phyloP scores from a whole-genome alignment of 2,113 vertebrate species.

The Rynchops niger region DNA sequence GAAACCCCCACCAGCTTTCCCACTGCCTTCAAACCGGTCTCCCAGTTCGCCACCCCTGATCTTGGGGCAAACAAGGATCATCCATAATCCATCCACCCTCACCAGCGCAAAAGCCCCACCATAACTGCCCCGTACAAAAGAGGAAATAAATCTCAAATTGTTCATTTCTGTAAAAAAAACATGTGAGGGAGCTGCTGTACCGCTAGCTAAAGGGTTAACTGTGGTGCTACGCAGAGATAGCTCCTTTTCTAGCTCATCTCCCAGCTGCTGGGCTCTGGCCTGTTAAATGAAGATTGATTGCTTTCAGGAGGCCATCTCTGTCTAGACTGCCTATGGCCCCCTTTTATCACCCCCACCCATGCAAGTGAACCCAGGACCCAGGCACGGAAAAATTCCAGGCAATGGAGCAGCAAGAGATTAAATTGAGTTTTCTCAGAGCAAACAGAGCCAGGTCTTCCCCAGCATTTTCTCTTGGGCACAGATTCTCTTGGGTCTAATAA shows the following conservation, averaged over 20 bases:
- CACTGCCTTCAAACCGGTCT: neutral
- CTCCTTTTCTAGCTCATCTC: neutral
- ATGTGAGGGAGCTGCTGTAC: neutral
- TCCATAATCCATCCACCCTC: neutral
- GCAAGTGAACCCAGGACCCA: neutral
- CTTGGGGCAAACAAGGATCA: neutral
- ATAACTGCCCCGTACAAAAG: neutral
- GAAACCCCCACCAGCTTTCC: neutral
- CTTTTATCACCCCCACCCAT: neutral
- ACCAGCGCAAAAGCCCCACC: neutral
- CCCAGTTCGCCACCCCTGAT: neutral
- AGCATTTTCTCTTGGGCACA: neutral
- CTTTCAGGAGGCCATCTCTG: neutral
- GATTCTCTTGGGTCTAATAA: neutral
- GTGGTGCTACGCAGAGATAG: neutral
- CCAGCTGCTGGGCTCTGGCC: neutral
- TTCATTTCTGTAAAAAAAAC: neutral
- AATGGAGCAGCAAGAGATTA: neutral
- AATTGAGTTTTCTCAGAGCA: neutral
- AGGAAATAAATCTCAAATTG: neutral
- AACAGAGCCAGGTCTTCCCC: neutral
- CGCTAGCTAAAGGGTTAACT: neutral
- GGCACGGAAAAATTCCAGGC: neutral
- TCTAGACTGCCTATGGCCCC: neutral
- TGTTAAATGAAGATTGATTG: conserved; percentile 9